Conservation (phyloP, 2,113 vertebrate species). For the Oophaga pumilio region DNA sequence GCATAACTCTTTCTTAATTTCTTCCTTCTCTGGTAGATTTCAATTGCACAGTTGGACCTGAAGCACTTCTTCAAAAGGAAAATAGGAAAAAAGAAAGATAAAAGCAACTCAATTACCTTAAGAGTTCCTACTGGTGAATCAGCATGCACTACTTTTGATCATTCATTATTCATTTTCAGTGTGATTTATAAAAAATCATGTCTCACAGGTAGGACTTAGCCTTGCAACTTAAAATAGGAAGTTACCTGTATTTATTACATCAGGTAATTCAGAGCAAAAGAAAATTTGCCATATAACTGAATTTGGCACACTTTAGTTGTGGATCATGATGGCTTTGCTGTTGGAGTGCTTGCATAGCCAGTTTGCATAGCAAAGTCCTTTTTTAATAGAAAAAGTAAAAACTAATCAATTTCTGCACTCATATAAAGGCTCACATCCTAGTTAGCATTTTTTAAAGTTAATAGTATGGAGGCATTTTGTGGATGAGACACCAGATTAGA, state of each 20-base stretch:
- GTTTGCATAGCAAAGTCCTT: not conserved
- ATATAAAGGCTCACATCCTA: not conserved
- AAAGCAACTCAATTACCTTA: not conserved
- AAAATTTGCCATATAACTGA: not conserved
- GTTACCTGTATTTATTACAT: not conserved
- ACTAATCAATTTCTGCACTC: not conserved
- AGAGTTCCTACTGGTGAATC: not conserved
- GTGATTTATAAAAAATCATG: not conserved
- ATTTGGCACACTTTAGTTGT: not conserved
- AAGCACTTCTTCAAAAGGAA: slow-evolving; percentile 5
- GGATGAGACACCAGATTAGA: not conserved
- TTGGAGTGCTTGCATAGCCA: too few species aligned
- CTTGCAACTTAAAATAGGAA: not conserved
- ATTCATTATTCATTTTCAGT: slow-evolving; percentile 9
- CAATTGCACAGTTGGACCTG: not conserved
- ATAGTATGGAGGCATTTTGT: not conserved
- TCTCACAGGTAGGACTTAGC: not conserved
- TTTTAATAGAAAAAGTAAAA: not conserved
- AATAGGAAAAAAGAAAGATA: not conserved
- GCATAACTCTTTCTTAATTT: slow-evolving; percentile 12
- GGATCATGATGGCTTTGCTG: too few species aligned
- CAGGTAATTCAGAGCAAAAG: not conserved
- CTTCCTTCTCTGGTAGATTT: not conserved
- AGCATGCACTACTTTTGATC: not conserved
- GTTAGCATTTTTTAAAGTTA: not conserved